A percentile compares a stretch with the other conserved stretches of the same genome.
Conservation (phyloP, 35 echinoderm and acorn worm species). For the Eucidaris tribuloides region DNA sequence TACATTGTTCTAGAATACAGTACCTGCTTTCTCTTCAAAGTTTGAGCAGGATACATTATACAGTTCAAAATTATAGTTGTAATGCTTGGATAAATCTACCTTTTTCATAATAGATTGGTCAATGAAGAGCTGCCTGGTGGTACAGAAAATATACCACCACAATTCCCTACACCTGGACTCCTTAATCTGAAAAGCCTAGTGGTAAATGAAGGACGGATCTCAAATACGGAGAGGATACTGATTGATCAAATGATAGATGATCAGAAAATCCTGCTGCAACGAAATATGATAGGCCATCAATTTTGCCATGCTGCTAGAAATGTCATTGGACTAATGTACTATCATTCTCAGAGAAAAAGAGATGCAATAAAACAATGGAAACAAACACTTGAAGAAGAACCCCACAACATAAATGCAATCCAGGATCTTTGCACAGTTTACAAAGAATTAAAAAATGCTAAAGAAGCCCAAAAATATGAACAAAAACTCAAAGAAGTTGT, state of each 20-base stretch:
- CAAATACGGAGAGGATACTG: background rate
- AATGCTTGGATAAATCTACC: no score
- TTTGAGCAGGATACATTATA: no score
- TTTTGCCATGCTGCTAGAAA: background rate
- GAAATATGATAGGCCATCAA: background rate
- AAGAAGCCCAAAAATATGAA: background rate
- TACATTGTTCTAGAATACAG: no score
- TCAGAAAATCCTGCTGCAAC: background rate
- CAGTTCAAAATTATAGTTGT: no score
- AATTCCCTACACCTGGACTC: background rate
- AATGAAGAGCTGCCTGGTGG: no score
- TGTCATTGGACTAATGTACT: background rate
- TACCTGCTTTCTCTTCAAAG: no score
- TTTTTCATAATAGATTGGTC: no score
- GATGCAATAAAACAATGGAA: background rate
- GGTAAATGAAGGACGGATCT: background rate
- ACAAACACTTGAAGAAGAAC: background rate
- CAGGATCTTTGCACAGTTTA: background rate
- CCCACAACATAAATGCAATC: background rate
- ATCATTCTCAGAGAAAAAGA: background rate
- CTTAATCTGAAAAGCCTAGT: background rate
- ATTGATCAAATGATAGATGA: background rate
- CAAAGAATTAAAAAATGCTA: background rate
- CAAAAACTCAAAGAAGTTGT: background rate
- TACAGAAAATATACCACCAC: no score